Evolutionary conservation across 2,888 invertebrate genomes (phyloP).

Genomic region (Melinopterus prodromus): DNA sequence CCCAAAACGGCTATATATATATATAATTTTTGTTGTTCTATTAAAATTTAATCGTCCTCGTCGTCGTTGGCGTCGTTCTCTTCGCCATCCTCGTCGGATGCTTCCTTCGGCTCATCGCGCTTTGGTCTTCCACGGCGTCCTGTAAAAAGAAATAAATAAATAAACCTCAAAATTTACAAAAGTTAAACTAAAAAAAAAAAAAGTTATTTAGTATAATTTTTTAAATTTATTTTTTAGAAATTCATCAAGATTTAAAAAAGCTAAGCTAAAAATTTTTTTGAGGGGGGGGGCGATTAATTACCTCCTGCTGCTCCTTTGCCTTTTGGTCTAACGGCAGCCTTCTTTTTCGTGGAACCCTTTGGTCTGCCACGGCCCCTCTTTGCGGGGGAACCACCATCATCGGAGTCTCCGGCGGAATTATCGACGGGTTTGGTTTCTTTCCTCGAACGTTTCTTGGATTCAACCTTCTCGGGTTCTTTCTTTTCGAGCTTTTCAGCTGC

Average conservation of each 20-base stretch:
- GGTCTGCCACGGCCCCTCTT: conserved; percentile 67
- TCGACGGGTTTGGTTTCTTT: conserved; percentile 45
- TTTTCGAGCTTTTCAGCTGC: conserved; percentile 35
- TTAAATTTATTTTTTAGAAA: not conserved
- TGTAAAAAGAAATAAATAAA: conserved; percentile 33
- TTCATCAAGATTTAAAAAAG: not conserved
- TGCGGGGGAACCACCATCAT: conserved; percentile 56
- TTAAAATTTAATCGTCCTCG: conserved; percentile 51
- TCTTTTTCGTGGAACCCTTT: conserved; percentile 64
- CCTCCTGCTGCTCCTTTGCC: conserved; percentile 48
- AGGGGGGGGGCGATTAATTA: conserved; percentile 15
- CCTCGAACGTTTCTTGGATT: conserved; percentile 40
- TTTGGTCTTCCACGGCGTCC: conserved; percentile 62
- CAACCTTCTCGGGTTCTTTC: conserved; percentile 47
- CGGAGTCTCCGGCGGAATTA: conserved; percentile 42
- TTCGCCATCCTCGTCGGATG: conserved; percentile 59
- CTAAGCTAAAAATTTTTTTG: not conserved
- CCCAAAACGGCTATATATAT: not conserved
- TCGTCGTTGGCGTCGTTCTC: conserved; percentile 57
- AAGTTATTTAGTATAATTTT: not conserved
- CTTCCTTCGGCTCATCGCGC: conserved; percentile 57
- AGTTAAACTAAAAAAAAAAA: not conserved
- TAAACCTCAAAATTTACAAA: not conserved
- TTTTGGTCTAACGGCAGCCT: conserved; percentile 55
- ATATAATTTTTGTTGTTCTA: not conserved